Base-by-base conservation (phyloP, 1,140 invertebrate species). In the Globodera ellingtonae region DNA sequence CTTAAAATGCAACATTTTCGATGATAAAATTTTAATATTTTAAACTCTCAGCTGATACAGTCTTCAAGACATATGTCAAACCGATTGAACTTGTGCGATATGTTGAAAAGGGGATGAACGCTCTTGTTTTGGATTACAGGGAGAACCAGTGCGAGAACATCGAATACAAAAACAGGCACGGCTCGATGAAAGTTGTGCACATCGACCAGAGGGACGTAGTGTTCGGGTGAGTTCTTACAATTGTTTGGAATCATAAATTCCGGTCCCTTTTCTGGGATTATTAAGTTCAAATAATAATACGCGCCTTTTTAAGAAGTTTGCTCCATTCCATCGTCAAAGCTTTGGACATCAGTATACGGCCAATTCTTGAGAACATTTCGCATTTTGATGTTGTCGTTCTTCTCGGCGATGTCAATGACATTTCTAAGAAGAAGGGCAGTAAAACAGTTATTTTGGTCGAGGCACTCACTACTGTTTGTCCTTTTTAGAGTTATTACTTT, bases 321-420 rank as follows among this genome's bases (percentile, higher is more conserved):
- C 15, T 79, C 6, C 74, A 72, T 7, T 8, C 8, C 4, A 10
- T 79, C 6, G 46, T 59, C n/a, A 72, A 79, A n/a, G 62, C 75
- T 0, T 18, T 79, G 69, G 78, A 79, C 44, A 77, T 79, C 10
- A 79, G 78, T 50, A 46, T 74, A 24, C 44, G 78, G 10, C 69
- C 78, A 9, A 8, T 52, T 50, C 59, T 79, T 24, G 69, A 77
- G 48, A 50, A 79, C 24, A 72, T 79, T 56, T 72, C 69, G 0
- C 78, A 79, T 10, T 79, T 59, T 21, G 78, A 79, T n/a, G 21
- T 79, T 47, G 78, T 79, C 8, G 48, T 66, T 13, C 75, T 79
- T 35, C 46, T 79, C n/a, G 78, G 78, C 48, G 78, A 79, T 62
- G 9, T 24, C 24, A 21, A 21, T 46, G 69, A 74, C 59, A 77